Evolutionary conservation across 2,888 invertebrate genomes (phyloP), one percentile per base, ranked within the genome.

Genomic region (Rhimphoctona megacephalus): DNA sequence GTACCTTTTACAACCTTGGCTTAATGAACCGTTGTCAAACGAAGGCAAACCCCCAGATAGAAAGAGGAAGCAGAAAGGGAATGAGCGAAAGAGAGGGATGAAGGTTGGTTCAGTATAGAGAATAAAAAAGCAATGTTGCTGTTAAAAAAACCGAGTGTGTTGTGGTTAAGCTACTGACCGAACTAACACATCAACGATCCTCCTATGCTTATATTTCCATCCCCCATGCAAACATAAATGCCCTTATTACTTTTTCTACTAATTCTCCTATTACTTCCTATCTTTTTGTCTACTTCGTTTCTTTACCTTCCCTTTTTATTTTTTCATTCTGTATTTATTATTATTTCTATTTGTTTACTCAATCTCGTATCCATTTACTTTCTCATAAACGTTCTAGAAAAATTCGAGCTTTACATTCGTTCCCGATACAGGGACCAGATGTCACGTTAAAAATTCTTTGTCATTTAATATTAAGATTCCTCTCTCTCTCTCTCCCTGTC

Each of bases 11-110:
- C 86, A 84, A 82, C 79, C 80, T 73, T 76, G 66, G 84, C 83
- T 86, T 88, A 88, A 87, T 88, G 84, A 87, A 87, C 82, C 80
- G 81, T 85, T 82, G 87, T 85, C 85, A 85, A 87, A 86, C 78
- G 85, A 86, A 83, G 84, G 82, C 72, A 86, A 86, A 88, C 83
- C 79, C 77, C 77, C 74, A 54, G 54, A 54, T 30, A 54, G 54
- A 69, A 30, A 67, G 66, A 49, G 49, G 25, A 39, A 39, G 22
- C 22, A 57, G 39, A 43, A 22, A 54, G 74, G n/a, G 46, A 22
- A 70, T 25, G 46, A 25, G 46, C 19, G 39, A 70, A 46, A 74
- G 43, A 54, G 36, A 36, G 64, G 49, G 77, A 49, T 39, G 52
- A 66, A 49, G 54, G 73, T 25, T 46, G 2, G 69, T 49, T 36